Conservation (phyloP, 2,113 vertebrate species). For the Bubo bubo region DNA sequence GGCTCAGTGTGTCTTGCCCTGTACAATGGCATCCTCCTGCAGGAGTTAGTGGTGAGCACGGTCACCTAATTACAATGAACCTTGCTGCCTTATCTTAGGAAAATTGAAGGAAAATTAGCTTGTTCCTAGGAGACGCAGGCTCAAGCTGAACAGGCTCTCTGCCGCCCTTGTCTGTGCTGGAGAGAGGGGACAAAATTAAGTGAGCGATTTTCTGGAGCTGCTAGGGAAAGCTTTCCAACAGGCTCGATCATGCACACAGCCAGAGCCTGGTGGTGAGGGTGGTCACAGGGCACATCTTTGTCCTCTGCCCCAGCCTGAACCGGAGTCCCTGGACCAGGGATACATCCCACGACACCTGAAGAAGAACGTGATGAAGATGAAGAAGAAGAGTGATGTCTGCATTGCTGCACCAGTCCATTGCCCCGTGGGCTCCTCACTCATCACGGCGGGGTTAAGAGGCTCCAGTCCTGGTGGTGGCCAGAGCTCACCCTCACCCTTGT, state of each 20-base stretch:
- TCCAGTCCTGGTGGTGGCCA: neutral
- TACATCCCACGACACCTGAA: neutral
- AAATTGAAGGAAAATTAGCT: neutral
- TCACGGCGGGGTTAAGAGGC: neutral
- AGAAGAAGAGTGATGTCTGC: neutral
- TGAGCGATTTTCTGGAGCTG: neutral
- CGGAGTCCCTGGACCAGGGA: neutral
- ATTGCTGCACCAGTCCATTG: neutral
- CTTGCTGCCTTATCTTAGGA: neutral
- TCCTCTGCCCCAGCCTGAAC: neutral
- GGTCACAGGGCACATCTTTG: neutral
- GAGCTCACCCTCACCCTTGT: neutral
- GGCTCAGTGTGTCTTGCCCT: neutral
- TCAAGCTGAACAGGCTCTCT: neutral
- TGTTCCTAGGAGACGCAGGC: neutral
- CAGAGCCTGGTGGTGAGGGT: neutral
- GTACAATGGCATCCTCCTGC: neutral
- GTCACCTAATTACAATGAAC: neutral
- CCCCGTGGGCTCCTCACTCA: accelerated
- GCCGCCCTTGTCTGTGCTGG: neutral
- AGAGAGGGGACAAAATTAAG: neutral
- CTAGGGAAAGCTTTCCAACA: neutral
- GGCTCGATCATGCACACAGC: neutral
- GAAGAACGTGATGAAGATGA: neutral
- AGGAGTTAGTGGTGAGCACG: neutral